These are phyloP conservation scores for Amia ocellicauda DNA, from an alignment of 2,113 vertebrate species.

Conservation along the genomic window DNA sequence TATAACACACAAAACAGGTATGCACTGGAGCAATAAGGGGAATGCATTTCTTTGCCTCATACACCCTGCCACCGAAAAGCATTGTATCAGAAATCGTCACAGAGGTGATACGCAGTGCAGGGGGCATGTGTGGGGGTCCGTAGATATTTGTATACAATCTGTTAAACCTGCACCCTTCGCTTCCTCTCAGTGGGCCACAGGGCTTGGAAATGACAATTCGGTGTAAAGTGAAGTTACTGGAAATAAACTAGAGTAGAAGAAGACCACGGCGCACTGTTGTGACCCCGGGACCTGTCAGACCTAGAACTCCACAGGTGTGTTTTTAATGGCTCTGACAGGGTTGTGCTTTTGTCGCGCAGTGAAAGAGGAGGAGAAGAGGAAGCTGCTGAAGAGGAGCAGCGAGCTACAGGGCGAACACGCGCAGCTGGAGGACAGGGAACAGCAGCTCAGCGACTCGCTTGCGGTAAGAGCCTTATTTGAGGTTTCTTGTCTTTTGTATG, in stretches of 20 bases:
- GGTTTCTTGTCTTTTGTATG: neutral
- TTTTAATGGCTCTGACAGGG: too few relatives aligned
- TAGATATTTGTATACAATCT: too few relatives aligned
- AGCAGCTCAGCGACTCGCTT: slow-evolving; percentile 73
- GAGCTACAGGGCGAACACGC: slow-evolving; percentile 82
- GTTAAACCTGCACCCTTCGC: too few relatives aligned
- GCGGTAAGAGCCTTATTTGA: slow-evolving; percentile 57
- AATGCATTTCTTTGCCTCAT: too few relatives aligned
- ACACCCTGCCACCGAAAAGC: neutral
- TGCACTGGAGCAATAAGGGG: neutral
- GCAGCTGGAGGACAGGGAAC: slow-evolving; percentile 83
- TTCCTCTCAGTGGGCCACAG: too few relatives aligned
- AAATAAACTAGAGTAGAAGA: too few relatives aligned
- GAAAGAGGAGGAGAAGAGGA: slow-evolving; percentile 90
- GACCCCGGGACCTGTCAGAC: too few relatives aligned
- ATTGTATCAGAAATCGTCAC: neutral
- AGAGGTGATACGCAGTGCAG: neutral
- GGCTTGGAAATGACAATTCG: too few relatives aligned
- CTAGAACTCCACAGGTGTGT: too few relatives aligned
- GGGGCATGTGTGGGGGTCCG: too few relatives aligned
- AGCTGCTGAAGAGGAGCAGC: slow-evolving; percentile 77
- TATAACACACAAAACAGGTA: slow-evolving; percentile 94
- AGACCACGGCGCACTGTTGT: too few relatives aligned
- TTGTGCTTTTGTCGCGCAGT: slow-evolving; percentile 59
- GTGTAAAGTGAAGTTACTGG: too few relatives aligned